Conservation (phyloP, 2,888 invertebrate genomes). For the Falcaria lacertinaria region DNA sequence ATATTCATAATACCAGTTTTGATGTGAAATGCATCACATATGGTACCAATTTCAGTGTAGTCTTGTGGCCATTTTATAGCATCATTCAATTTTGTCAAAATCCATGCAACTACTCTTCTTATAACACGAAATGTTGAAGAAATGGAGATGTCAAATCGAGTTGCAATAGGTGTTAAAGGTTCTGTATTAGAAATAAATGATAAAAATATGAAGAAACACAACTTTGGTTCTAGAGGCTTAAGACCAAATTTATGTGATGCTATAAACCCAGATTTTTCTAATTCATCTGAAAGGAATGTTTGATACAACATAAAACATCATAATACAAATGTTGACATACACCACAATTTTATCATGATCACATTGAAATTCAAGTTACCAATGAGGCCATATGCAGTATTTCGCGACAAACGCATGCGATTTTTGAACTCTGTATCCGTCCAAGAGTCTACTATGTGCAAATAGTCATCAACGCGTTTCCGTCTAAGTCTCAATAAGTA, state of each 20-base stretch:
- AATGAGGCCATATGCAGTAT: slow-evolving; percentile 43
- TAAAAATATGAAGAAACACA: slow-evolving; percentile 57
- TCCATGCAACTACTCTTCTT: slow-evolving; percentile 53
- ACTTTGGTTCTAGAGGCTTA: slow-evolving; percentile 53
- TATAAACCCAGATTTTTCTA: slow-evolving; percentile 53
- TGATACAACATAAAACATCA: background rate
- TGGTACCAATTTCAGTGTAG: slow-evolving; percentile 34
- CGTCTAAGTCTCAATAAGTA: slow-evolving; percentile 43
- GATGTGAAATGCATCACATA: slow-evolving; percentile 40
- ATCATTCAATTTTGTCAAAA: slow-evolving; percentile 51
- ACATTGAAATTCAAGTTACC: slow-evolving; percentile 25
- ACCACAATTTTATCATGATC: background rate
- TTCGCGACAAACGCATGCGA: slow-evolving; percentile 44
- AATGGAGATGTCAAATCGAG: slow-evolving; percentile 56
- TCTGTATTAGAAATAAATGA: slow-evolving; percentile 53
- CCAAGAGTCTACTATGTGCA: slow-evolving; percentile 56
- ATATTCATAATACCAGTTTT: slow-evolving; percentile 51
- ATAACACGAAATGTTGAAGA: slow-evolving; percentile 58
- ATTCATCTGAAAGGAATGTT: slow-evolving; percentile 46
- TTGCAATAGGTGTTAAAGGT: slow-evolving; percentile 53
- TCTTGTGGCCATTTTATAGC: slow-evolving; percentile 52
- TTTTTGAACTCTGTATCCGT: slow-evolving; percentile 52
- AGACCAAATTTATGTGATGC: slow-evolving; percentile 54
- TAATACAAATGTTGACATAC: background rate
- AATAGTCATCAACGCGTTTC: slow-evolving; percentile 52